Evolutionary conservation across 2,888 invertebrate genomes (phyloP).

Genomic region (Macrostomum cliftonense): DNA sequence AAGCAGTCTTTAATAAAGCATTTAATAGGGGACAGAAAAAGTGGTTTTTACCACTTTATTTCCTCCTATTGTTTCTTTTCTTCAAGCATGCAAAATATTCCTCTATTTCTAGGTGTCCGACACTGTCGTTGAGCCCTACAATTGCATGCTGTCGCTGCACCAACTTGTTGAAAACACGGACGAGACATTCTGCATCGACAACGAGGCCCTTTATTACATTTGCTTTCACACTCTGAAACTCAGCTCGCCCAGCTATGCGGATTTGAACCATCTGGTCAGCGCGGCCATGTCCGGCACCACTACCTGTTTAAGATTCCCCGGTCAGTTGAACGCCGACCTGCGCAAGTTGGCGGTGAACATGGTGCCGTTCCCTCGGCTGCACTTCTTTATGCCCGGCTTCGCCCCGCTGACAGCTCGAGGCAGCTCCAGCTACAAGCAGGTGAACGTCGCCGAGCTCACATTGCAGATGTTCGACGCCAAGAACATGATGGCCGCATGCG

Average conservation of each 20-base stretch:
- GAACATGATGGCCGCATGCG: constrained; percentile 91
- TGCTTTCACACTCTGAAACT: constrained; percentile 44
- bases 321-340: constrained; percentile 62
- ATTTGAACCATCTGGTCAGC: constrained; percentile 36
- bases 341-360: constrained; percentile 54
- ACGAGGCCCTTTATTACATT: constrained; percentile 43
- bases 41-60: too few relatives aligned
- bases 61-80: too few relatives aligned
- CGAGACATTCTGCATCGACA: constrained; percentile 43
- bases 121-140: constrained; percentile 53
- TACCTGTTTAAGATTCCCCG: constrained; percentile 37
- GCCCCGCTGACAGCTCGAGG: constrained; percentile 65
- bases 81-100: too few relatives aligned
- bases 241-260: constrained; percentile 30
- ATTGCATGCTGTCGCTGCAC: constrained; percentile 41
- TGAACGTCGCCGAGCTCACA: constrained; percentile 72
- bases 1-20: too few relatives aligned
- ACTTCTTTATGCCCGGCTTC: constrained; percentile 77
- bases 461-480: constrained; percentile 73
- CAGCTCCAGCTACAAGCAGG: constrained; percentile 58
- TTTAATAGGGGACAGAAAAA: too few relatives aligned
- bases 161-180: constrained; percentile 41
- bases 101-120: constrained; percentile 28
- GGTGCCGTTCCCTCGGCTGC: constrained; percentile 78
- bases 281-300: constrained; percentile 42